Evolutionary conservation across 2,888 invertebrate species (phyloP).

Genomic region (Ectobius pallidus): DNA sequence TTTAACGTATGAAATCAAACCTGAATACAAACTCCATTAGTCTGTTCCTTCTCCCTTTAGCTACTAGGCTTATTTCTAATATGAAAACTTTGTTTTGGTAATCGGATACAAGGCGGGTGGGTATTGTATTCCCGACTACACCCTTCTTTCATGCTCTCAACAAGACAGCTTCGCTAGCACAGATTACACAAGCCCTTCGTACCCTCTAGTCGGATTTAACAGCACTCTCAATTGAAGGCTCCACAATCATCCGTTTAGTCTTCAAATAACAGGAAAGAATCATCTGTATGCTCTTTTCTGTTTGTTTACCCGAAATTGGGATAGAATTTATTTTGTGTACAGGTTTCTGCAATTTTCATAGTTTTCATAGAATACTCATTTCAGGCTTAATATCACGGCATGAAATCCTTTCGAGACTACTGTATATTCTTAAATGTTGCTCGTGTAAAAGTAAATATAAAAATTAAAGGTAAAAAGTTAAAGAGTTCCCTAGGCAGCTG

Average conservation of each 20-base stretch:
- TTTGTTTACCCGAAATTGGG: neutral
- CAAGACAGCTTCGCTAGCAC: neutral
- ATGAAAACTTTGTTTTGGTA: constrained; percentile 18
- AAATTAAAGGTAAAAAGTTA: no score
- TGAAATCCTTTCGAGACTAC: no score
- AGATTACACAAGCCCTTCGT: neutral
- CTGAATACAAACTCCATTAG: constrained; percentile 34
- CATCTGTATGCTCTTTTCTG: neutral
- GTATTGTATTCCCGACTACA: neutral
- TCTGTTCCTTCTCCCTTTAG: neutral
- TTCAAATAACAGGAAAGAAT: neutral
- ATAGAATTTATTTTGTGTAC: no score
- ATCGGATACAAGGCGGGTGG: constrained; percentile 16
- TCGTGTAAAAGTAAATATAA: no score
- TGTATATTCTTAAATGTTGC: no score
- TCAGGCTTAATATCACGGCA: no score
- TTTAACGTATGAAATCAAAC: constrained; percentile 31
- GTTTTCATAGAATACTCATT: no score
- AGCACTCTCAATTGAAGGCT: neutral
- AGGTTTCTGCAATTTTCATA: no score
- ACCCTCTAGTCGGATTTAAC: constrained; percentile 1
- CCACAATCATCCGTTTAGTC: neutral
- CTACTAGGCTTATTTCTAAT: neutral
- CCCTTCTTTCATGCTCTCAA: neutral
- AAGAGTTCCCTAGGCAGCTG: no score